These are phyloP conservation scores for Orestias chungarensis DNA, from an alignment of 2,797 vertebrate genomes.

Conservation along the genomic window DNA sequence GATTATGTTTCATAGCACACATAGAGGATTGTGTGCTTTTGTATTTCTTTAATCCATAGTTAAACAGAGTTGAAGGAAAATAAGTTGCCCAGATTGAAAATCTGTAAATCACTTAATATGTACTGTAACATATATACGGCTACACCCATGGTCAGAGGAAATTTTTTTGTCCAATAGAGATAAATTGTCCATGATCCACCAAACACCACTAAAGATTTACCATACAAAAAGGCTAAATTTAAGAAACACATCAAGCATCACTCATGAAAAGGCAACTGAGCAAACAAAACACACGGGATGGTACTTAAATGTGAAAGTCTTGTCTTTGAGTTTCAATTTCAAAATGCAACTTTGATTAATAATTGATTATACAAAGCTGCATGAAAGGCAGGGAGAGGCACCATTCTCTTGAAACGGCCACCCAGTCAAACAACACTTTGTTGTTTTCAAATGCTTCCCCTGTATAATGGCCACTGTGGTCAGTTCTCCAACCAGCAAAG, in stretches of 20 bases:
- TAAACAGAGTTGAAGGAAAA: background rate
- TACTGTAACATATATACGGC: background rate
- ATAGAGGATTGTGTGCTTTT: too few species aligned
- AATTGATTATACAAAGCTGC: slow-evolving; percentile 97
- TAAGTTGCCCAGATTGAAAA: background rate
- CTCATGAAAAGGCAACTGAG: slow-evolving; percentile 60
- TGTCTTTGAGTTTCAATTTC: slow-evolving; percentile 92
- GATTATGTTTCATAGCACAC: too few species aligned
- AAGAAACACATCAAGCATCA: slow-evolving; percentile 49
- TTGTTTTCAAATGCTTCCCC: slow-evolving; percentile 91
- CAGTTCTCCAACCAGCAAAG: slow-evolving; percentile 53
- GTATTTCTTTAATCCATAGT: background rate
- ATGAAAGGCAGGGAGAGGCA: slow-evolving; percentile 99
- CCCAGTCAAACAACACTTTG: slow-evolving; percentile 96
- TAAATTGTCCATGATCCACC: slow-evolving; percentile 35
- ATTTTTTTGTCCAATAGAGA: slow-evolving; percentile 52
- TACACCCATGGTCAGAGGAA: background rate
- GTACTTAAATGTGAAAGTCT: slow-evolving; percentile 81
- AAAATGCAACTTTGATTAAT: slow-evolving; percentile 99
- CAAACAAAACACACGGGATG: slow-evolving; percentile 69
- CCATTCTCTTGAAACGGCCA: slow-evolving; percentile 86
- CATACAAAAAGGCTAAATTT: slow-evolving; percentile 38
- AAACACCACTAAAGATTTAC: slow-evolving; percentile 43
- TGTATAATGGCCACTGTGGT: slow-evolving; percentile 79
- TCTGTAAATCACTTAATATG: background rate